Evolutionary conservation across 2,113 vertebrate species (phyloP).

Genomic region (Regulus satrapa): DNA sequence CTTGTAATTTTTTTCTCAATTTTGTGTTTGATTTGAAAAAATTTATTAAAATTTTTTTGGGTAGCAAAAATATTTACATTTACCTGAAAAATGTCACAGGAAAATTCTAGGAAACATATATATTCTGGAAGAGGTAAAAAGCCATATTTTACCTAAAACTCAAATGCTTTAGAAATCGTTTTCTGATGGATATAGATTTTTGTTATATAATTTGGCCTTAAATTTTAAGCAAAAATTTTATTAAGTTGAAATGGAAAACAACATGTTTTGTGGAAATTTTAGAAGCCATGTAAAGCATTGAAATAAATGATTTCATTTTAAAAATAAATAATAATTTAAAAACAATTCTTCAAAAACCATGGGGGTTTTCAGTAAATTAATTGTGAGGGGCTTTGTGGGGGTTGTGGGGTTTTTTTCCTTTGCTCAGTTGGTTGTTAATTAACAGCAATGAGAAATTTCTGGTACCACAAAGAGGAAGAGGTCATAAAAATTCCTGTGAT

Average conservation of each 20-base stretch:
- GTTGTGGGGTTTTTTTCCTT: not conserved
- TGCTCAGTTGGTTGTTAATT: not conserved
- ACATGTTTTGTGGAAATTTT: not conserved
- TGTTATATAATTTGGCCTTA: not conserved
- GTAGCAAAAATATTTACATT: too few species aligned
- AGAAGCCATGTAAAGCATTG: not conserved
- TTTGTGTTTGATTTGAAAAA: not conserved
- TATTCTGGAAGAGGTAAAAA: not conserved
- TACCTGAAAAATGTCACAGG: not conserved
- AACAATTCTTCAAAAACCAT: not conserved
- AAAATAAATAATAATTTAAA: not conserved
- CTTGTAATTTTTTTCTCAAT: not conserved
- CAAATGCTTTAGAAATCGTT: not conserved
- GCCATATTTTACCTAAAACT: not conserved
- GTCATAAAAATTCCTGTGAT: not conserved
- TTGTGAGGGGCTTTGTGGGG: not conserved
- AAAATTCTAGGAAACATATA: not conserved
- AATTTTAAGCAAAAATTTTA: not conserved
- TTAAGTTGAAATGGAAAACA: not conserved
- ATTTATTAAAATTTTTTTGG: too few species aligned
- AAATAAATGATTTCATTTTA: accelerated
- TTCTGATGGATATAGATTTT: not conserved
- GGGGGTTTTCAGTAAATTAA: not conserved
- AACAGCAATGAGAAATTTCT: not conserved
- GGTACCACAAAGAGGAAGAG: not conserved